These are phyloP conservation scores for Ischnura elegans DNA, from an alignment of 2,888 invertebrate species.

Conservation along the genomic window DNA sequence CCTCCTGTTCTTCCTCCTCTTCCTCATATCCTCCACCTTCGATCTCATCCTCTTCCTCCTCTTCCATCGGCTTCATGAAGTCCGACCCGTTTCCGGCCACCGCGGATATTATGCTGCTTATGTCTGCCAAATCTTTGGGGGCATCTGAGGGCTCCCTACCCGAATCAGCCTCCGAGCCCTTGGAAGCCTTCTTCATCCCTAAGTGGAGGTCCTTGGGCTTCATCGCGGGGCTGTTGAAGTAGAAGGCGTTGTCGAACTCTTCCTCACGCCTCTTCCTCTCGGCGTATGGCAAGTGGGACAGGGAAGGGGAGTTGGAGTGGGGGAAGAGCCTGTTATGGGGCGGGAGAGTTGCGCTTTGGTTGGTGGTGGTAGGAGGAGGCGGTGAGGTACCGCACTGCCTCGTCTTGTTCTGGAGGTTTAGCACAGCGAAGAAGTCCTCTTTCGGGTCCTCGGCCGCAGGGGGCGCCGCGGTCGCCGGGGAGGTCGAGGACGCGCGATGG, in stretches of 20 bases:
- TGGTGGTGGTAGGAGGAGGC: slow-evolving; percentile 61
- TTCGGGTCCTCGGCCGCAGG: slow-evolving; percentile 80
- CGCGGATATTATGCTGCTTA: slow-evolving; percentile 90
- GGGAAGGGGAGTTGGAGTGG: slow-evolving; percentile 32
- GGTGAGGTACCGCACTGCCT: slow-evolving; percentile 60
- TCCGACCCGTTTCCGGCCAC: slow-evolving; percentile 77
- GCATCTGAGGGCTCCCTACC: slow-evolving; percentile 74
- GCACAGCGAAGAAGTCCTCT: slow-evolving; percentile 89
- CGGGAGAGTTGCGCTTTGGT: neutral
- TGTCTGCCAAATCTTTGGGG: slow-evolving; percentile 90
- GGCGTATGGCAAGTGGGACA: slow-evolving; percentile 51
- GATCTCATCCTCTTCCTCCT: slow-evolving; percentile 74
- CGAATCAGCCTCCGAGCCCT: neutral
- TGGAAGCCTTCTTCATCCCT: neutral
- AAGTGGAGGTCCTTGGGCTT: slow-evolving; percentile 10
- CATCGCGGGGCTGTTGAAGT: slow-evolving; percentile 66
- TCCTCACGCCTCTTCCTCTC: slow-evolving; percentile 69
- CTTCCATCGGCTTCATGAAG: slow-evolving; percentile 69
- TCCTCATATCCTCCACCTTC: slow-evolving; percentile 72
- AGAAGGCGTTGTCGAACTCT: slow-evolving; percentile 78
- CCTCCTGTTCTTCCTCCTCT: slow-evolving; percentile 84
- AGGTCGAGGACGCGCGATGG: slow-evolving; percentile 40
- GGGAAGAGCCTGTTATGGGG: slow-evolving; percentile 47
- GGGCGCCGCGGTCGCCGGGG: slow-evolving; percentile 74
- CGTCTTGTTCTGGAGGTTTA: slow-evolving; percentile 85